Conservation (phyloP, 2,113 vertebrate genomes). For the Boleophthalmus pectinirostris region DNA sequence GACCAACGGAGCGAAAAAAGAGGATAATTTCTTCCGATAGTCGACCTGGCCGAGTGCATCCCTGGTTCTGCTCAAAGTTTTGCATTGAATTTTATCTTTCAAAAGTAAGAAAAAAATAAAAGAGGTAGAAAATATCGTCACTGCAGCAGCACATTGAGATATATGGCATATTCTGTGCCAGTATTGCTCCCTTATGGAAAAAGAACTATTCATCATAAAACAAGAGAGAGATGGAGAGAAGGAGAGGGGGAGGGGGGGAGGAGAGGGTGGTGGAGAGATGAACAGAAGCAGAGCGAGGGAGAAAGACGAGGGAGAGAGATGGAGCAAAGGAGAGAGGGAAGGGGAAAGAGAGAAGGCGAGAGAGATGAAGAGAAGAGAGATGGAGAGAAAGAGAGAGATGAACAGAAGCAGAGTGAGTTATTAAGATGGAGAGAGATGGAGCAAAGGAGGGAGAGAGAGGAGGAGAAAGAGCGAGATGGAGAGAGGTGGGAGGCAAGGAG, state of each 20-base stretch:
- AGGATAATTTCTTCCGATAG: conserved; percentile 32
- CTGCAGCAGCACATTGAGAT: conserved; percentile 38
- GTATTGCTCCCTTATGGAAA: conserved; percentile 19
- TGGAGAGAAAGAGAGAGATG: not conserved
- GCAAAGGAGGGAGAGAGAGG: too few relatives aligned
- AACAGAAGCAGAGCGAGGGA: not conserved
- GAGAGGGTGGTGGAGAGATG: too few relatives aligned
- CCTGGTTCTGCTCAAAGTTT: conserved; percentile 4
- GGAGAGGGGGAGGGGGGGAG: not conserved
- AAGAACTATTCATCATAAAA: conserved; percentile 44
- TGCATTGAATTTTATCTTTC: not conserved
- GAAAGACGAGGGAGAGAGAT: too few relatives aligned
- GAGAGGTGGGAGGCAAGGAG: too few relatives aligned
- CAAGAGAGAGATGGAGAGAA: not conserved
- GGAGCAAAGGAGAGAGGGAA: too few relatives aligned
- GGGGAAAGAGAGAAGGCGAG: too few relatives aligned
- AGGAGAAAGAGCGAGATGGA: too few relatives aligned
- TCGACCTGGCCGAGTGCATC: not conserved
- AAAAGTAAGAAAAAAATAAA: conserved; percentile 35
- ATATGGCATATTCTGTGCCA: conserved; percentile 33
- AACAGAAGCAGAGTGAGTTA: not conserved
- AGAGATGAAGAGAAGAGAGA: too few relatives aligned
- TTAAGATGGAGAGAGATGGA: not conserved
- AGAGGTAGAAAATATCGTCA: conserved; percentile 39
- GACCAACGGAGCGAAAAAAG: conserved; percentile 14